Percentiles rank a stretch among this genome's conserved stretches.
These are phyloP conservation scores for Acomys russatus DNA, from an alignment of 2,797 vertebrate species.

Conservation along the genomic window DNA sequence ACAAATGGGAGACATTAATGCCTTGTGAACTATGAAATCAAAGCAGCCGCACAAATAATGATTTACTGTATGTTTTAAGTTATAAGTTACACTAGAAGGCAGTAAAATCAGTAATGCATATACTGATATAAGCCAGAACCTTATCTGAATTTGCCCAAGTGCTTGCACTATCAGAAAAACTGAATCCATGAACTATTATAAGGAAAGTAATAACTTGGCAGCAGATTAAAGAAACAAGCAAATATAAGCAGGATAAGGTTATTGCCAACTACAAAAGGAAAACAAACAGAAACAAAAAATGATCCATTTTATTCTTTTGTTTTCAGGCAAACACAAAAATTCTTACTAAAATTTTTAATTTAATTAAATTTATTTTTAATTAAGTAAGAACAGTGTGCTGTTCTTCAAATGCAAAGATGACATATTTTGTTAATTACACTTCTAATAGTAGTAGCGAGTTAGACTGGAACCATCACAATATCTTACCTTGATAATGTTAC, in stretches of 20 bases:
- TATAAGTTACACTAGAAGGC: slow-evolving; percentile 15
- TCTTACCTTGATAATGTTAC: slow-evolving; percentile 42
- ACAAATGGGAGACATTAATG: slow-evolving; percentile 13
- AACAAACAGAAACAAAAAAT: slow-evolving; percentile 29
- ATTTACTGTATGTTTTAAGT: slow-evolving; percentile 32
- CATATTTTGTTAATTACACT: slow-evolving; percentile 58
- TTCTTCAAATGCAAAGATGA: slow-evolving; percentile 61
- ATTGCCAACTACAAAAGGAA: slow-evolving; percentile 14
- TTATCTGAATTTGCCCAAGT: slow-evolving; percentile 24
- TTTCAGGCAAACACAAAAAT: slow-evolving; percentile 64
- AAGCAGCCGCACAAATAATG: slow-evolving; percentile 49
- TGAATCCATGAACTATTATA: slow-evolving; percentile 48
- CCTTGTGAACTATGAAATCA: slow-evolving; percentile 61
- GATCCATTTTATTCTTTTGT: slow-evolving; percentile 45
- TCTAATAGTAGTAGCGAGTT: slow-evolving; percentile 3
- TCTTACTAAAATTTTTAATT: neutral
- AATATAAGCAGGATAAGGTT: neutral
- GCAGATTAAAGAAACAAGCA: slow-evolving; percentile 49
- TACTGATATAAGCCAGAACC: slow-evolving; percentile 56
- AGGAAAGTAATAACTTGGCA: slow-evolving; percentile 59
- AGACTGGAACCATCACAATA: neutral
- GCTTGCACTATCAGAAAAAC: slow-evolving; percentile 37
- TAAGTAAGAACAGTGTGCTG: slow-evolving; percentile 31
- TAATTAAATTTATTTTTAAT: neutral
- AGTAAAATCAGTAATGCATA: slow-evolving; percentile 60